These are phyloP conservation scores for Agelaius tricolor DNA, from an alignment of 2,113 vertebrate species.

Conservation along the genomic window DNA sequence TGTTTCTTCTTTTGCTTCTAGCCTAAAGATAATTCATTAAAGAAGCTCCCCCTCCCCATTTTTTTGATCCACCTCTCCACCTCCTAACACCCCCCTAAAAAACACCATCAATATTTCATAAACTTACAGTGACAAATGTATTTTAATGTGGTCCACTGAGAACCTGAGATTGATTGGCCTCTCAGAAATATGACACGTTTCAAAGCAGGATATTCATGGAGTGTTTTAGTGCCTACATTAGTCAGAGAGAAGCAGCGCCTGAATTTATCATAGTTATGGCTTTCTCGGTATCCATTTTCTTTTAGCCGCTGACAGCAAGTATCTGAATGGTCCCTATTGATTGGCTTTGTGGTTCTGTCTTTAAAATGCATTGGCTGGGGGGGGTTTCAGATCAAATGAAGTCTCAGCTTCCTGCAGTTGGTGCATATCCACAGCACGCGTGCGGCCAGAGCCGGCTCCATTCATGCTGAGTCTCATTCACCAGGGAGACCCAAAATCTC, in stretches of 20 bases:
- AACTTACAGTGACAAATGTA: conserved; percentile 94
- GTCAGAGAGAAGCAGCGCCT: conserved; percentile 83
- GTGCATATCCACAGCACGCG: background rate
- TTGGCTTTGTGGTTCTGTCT: conserved; percentile 80
- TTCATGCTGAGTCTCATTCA: conserved; percentile 57
- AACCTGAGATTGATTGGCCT: conserved; percentile 91
- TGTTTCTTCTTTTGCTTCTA: conserved; percentile 68
- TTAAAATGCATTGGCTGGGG: conserved; percentile 74
- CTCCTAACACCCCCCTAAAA: conserved; percentile 77
- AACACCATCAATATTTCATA: conserved; percentile 90
- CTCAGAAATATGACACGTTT: conserved; percentile 88
- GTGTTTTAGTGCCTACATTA: conserved; percentile 98
- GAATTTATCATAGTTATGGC: conserved; percentile 99
- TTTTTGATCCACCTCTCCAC: conserved; percentile 80
- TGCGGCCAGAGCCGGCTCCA: conserved; percentile 18
- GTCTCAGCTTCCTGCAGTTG: conserved; percentile 41
- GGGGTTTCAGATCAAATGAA: conserved; percentile 66
- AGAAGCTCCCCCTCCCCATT: conserved; percentile 62
- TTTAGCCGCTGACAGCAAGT: conserved; percentile 86
- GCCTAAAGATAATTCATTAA: conserved; percentile 83
- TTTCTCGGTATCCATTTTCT: conserved; percentile 96
- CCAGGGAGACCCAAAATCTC: background rate
- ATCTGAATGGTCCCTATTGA: conserved; percentile 86
- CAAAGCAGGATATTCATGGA: conserved; percentile 91
- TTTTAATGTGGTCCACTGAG: conserved; percentile 89